Conservation (phyloP, 2,797 vertebrate species). For the Chloroceryle amazona region DNA sequence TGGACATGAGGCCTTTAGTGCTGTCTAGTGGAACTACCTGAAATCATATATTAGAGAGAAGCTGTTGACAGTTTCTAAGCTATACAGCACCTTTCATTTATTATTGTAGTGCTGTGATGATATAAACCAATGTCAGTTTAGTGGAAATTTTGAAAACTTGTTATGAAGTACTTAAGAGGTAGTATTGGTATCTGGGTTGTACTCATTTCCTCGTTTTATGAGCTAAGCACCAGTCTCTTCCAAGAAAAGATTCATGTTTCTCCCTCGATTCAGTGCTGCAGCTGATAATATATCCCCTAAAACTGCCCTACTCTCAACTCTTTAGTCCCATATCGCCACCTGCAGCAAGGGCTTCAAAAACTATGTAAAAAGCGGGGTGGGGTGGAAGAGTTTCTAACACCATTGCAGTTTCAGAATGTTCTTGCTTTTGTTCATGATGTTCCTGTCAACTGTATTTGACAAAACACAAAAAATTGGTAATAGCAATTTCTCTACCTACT, state of each 20-base stretch:
- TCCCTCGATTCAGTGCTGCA: neutral
- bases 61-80: neutral
- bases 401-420: neutral
- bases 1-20: neutral
- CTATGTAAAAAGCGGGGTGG: neutral
- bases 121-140: neutral
- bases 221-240: neutral
- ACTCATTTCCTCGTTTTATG: neutral
- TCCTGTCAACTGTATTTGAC: neutral
- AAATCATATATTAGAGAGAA: neutral
- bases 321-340: neutral
- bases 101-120: neutral
- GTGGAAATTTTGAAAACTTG: neutral
- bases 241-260: neutral
- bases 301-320: neutral
- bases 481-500: neutral
- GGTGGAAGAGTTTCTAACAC: rapidly evolving
- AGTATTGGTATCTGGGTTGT: neutral
- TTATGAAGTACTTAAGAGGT: neutral
- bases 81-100: neutral
- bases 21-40: neutral
- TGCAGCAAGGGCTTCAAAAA: neutral
- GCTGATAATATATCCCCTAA: neutral
- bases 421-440: neutral
- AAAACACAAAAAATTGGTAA: neutral